Evolutionary conservation across 2,888 invertebrate genomes (phyloP), one percentile per base, ranked within the genome.

Genomic region (Volucella inanis): DNA sequence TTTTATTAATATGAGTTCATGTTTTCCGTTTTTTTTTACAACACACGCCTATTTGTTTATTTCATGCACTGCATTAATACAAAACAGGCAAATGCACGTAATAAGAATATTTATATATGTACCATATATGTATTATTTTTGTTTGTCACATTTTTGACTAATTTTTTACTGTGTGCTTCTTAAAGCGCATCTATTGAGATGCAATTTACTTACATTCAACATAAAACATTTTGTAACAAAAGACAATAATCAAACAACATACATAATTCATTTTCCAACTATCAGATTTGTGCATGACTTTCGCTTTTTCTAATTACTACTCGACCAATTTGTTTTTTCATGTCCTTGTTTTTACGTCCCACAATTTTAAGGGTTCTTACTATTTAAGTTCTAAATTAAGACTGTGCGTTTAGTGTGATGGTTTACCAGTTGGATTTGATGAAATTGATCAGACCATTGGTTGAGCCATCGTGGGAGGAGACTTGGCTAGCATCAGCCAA

Each of bases 391-490:
- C 14, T 65, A 52, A 38, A 4, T 15, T 61, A 68, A 38, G 55
- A 57, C 31, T 31, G 31, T 31, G 31, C 31, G 6, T 18, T 61
- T 39, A 55, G 39, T 45, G 47, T 11, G 11, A 9, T 41, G n/a
- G 52, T 67, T 88, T 90, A 90, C 92, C 92, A 92, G 90, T 95
- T 94, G 18, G 93, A 92, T 90, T 97, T 97, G 90, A 99, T 95
- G 93, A 98, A 99, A 92, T 98, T 98, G 90, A 99, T 98, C 65
- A 99, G 95, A 41, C 98, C 98, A 92, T 99, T 99, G 59, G 99
- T 99, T 38, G 99, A 99, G 38, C 94, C 94, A 92, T 99, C 99
- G 91, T 99, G 99, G 52, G 94, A 94, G 11, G 89, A 85, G 45
- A 96, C 94, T 0, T 94, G 94, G 50, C 93, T 93, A 31, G 93